Percentiles rank a stretch among this genome's conserved stretches.
Conservation (phyloP, 2,113 vertebrate genomes). For the Anoura caudifer region DNA sequence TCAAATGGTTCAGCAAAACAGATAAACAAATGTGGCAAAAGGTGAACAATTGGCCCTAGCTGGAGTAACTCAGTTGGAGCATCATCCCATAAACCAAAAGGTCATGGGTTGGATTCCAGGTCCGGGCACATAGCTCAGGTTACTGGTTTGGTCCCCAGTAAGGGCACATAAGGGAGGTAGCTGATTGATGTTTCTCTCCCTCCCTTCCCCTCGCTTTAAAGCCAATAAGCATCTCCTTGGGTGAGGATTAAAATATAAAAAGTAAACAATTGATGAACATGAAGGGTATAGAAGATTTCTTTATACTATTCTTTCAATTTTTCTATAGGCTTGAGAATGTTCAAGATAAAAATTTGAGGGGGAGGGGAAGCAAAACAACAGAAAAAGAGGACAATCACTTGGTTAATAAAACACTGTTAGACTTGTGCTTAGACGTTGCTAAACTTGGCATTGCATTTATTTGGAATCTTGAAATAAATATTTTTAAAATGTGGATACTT, state of each 20-base stretch:
- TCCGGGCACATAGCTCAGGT: too few relatives aligned
- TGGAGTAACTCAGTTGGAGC: too few relatives aligned
- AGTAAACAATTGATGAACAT: not conserved
- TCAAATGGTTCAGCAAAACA: not conserved
- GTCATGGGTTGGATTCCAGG: too few relatives aligned
- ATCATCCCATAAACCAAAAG: too few relatives aligned
- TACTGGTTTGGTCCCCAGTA: too few relatives aligned
- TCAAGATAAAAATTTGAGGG: not conserved
- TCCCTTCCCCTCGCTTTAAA: too few relatives aligned
- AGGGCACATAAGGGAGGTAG: too few relatives aligned
- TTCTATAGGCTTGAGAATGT: not conserved
- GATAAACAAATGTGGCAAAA: not conserved
- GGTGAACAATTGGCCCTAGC: not conserved
- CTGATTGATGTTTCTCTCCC: too few relatives aligned
- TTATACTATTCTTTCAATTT: not conserved
- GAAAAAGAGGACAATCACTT: not conserved
- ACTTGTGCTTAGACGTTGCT: not conserved
- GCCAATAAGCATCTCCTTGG: too few relatives aligned
- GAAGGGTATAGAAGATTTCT: not conserved
- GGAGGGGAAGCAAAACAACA: not conserved
- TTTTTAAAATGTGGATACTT: not conserved
- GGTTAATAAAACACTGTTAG: not conserved
- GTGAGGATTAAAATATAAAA: too few relatives aligned
- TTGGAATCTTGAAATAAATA: slow-evolving; percentile 34
- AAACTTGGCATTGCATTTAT: not conserved